phyloP scores from a whole-genome alignment of 2,888 invertebrate species.

The Drosophila barbarae region DNA sequence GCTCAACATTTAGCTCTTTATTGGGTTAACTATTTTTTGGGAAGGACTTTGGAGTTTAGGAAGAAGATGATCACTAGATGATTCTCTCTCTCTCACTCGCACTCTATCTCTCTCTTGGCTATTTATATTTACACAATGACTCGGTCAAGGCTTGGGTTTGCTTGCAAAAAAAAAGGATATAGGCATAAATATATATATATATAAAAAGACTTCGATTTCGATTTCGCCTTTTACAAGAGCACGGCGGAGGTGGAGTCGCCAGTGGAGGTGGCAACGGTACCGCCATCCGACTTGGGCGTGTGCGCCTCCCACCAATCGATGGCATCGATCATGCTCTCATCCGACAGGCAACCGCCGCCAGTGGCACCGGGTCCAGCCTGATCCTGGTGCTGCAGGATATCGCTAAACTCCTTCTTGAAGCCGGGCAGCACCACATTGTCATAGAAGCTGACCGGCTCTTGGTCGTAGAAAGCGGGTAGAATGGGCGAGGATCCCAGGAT shows the following conservation, averaged over 20 bases:
- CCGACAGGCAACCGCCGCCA: slow-evolving; percentile 75
- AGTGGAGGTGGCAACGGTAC: slow-evolving; percentile 40
- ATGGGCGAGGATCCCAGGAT: slow-evolving; percentile 52
- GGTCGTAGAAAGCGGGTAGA: slow-evolving; percentile 69
- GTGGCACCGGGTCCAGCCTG: slow-evolving; percentile 30
- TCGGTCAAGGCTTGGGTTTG: slow-evolving; percentile 26
- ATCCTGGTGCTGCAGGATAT: slow-evolving; percentile 78
- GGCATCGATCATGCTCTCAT: slow-evolving; percentile 81
- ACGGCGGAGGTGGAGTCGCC: slow-evolving; percentile 41
- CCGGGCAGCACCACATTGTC: slow-evolving; percentile 66
- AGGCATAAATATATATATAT: not conserved
- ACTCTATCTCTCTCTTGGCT: not conserved
- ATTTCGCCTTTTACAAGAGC: slow-evolving; percentile 13
- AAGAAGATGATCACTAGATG: slow-evolving; percentile 29
- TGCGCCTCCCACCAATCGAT: slow-evolving; percentile 82
- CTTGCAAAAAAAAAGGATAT: slow-evolving; percentile 8
- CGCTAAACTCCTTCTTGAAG: slow-evolving; percentile 76
- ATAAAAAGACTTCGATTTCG: not conserved
- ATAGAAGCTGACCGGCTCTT: slow-evolving; percentile 61
- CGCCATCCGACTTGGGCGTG: slow-evolving; percentile 77
- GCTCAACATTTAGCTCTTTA: slow-evolving; percentile 16
- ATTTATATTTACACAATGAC: slow-evolving; percentile 32
- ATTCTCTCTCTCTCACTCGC: slow-evolving; percentile 2
- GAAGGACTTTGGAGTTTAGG: slow-evolving; percentile 1
- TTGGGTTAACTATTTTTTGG: slow-evolving; percentile 13